Evolutionary conservation across 2,113 vertebrate genomes (phyloP).

Genomic region (Phycodurus eques): DNA sequence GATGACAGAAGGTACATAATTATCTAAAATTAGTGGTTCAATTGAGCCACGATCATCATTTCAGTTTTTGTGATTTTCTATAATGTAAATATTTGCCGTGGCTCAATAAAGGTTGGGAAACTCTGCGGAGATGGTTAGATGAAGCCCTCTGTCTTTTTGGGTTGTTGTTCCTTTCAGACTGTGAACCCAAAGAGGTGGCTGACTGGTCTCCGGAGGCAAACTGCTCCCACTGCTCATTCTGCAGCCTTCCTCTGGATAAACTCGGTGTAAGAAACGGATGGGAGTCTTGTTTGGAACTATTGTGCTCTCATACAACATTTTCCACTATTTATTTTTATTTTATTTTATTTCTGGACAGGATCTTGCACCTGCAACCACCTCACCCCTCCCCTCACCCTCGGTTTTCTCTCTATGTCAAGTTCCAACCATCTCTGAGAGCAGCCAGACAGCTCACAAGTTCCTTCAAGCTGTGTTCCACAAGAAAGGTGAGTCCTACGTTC

Average conservation of each 20-base stretch:
- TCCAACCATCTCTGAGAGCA: slow-evolving; percentile 89
- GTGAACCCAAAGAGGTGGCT: slow-evolving; percentile 94
- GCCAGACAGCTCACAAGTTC: slow-evolving; percentile 91
- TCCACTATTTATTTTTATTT: not conserved
- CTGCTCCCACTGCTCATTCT: slow-evolving; percentile 84
- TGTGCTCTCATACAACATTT: not conserved
- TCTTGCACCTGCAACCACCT: slow-evolving; percentile 79
- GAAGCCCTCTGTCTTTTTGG: not conserved
- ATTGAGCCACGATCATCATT: not conserved
- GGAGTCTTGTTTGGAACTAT: not conserved
- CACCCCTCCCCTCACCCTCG: slow-evolving; percentile 88
- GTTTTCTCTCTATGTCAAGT: slow-evolving; percentile 91
- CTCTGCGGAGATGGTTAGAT: not conserved
- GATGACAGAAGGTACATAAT: not conserved
- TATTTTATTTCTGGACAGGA: slow-evolving; percentile 67
- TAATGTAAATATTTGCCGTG: not conserved
- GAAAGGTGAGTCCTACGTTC: slow-evolving; percentile 79
- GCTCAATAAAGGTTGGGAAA: not conserved
- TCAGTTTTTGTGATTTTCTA: not conserved
- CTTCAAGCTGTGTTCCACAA: slow-evolving; percentile 98
- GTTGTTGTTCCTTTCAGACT: slow-evolving; percentile 78
- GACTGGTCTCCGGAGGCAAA: slow-evolving; percentile 95
- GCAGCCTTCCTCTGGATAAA: slow-evolving; percentile 93
- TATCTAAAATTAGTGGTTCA: not conserved
- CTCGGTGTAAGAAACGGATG: slow-evolving; percentile 81